Conservation (phyloP, 2,113 vertebrate genomes). For the Plestiodon gilberti region DNA sequence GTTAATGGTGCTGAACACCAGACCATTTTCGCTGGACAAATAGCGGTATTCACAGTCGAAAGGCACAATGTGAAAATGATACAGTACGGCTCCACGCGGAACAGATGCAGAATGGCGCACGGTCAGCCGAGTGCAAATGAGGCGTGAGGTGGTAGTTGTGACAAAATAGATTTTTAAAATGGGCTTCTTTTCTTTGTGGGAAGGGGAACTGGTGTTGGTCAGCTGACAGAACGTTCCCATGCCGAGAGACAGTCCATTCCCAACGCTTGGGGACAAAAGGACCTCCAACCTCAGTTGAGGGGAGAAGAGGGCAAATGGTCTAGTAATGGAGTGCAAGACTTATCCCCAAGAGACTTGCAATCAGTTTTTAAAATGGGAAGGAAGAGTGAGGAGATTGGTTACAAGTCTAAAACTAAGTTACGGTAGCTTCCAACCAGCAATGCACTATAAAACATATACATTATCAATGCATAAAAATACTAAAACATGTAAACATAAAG, state of each 20-base stretch:
- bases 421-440: too few species aligned
- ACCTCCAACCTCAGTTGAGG: background rate
- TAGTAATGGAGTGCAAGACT: background rate
- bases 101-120: background rate
- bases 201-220: background rate
- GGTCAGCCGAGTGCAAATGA: slow-evolving; percentile 12
- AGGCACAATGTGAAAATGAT: slow-evolving; percentile 6
- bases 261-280: background rate
- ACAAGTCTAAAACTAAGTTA: too few species aligned
- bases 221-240: background rate
- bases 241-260: too few species aligned
- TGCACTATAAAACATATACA: too few species aligned
- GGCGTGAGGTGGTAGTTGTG: background rate
- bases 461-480: too few species aligned
- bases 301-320: background rate
- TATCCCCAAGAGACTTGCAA: background rate
- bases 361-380: background rate
- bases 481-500: too few species aligned
- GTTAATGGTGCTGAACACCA: slow-evolving; percentile 14
- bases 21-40: slow-evolving; percentile 9
- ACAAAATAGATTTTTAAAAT: background rate
- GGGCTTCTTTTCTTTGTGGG: background rate
- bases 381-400: too few species aligned
- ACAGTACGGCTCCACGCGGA: background rate
- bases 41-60: background rate